Conservation (phyloP, 2,797 vertebrate genomes). For the Schizopygopsis pylzovi region DNA sequence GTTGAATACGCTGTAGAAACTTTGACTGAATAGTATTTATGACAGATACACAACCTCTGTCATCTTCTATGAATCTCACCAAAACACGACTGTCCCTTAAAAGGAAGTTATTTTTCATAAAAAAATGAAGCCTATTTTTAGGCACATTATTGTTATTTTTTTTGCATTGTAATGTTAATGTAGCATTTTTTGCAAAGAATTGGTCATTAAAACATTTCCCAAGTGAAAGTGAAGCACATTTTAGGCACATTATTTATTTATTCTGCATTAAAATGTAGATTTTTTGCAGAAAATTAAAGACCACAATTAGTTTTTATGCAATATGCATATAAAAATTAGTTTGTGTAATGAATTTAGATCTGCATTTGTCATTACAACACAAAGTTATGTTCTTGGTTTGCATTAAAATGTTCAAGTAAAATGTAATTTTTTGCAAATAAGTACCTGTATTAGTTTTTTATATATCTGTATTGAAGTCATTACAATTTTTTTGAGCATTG, state of each 20-base stretch:
- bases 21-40: background rate
- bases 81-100: background rate
- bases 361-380: background rate
- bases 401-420: no score
- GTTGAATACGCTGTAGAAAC: background rate
- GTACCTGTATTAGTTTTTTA: background rate
- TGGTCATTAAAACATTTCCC: background rate
- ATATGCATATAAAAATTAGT: background rate
- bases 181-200: background rate
- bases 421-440: background rate
- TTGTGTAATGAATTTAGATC: background rate
- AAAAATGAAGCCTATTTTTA: background rate
- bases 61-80: slow-evolving; percentile 4
- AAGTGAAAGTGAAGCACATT: background rate
- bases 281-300: background rate
- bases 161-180: background rate
- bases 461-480: background rate
- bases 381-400: background rate
- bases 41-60: background rate
- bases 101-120: background rate
- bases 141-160: no score
- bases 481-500: background rate
- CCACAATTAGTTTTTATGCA: background rate
- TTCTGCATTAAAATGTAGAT: background rate
- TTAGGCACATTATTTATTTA: background rate